Percentiles rank a stretch among this genome's conserved stretches.
phyloP scores from a whole-genome alignment of 30 jellyfish, hydroid and myxozoan species.

The Aurelia sp. region DNA sequence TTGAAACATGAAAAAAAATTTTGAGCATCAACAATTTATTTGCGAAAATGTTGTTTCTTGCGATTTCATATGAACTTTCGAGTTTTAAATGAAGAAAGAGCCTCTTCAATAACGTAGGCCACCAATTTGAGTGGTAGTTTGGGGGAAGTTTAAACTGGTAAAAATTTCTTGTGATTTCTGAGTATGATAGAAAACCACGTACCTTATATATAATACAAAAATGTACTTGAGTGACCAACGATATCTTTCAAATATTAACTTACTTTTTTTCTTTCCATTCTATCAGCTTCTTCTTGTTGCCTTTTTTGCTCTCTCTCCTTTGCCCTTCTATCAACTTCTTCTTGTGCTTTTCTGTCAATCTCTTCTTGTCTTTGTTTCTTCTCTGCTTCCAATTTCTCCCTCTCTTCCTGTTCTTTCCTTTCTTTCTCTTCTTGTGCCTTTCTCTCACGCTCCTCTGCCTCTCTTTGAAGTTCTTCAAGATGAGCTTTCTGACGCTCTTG shows the following conservation, averaged over 20 bases:
- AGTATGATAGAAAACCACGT: no score
- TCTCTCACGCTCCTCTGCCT: slow-evolving; percentile 75
- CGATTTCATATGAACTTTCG: no score
- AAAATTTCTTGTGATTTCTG: no score
- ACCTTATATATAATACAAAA: no score
- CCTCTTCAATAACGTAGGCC: no score
- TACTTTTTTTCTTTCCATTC: slow-evolving; percentile 78
- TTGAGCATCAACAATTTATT: no score
- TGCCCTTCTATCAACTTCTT: slow-evolving; percentile 78
- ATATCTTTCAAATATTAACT: neutral
- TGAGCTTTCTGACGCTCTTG: slow-evolving; percentile 73
- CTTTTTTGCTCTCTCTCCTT: slow-evolving; percentile 75
- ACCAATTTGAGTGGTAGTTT: no score
- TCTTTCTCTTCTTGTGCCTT: slow-evolving; percentile 67
- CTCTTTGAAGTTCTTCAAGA: slow-evolving; percentile 59
- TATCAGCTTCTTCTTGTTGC: slow-evolving; percentile 82
- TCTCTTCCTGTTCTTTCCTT: slow-evolving; percentile 69
- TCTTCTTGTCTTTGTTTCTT: slow-evolving; percentile 74
- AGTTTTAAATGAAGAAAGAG: no score
- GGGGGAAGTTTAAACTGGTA: no score
- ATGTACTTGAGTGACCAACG: no score
- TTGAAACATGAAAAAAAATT: no score
- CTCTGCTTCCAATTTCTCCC: slow-evolving; percentile 70
- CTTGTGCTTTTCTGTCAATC: slow-evolving; percentile 79
- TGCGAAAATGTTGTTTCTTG: no score